phyloP scores from a whole-genome alignment of 2,797 vertebrate genomes.

The Rostrhamus sociabilis region DNA sequence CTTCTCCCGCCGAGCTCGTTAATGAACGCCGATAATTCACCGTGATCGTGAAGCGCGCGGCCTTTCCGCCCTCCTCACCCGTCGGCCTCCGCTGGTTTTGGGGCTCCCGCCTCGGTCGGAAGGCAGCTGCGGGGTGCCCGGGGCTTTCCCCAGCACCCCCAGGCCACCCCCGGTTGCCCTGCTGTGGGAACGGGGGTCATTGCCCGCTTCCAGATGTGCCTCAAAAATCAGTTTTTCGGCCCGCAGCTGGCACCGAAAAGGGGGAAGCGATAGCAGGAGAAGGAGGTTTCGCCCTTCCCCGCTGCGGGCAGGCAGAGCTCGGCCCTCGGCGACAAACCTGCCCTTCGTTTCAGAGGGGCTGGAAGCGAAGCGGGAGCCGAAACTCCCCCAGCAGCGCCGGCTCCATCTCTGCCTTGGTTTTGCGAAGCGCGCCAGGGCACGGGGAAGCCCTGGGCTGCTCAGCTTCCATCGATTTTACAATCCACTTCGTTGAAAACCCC shows the following conservation, averaged over 20 bases:
- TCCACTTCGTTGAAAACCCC: neutral
- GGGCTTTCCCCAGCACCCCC: neutral
- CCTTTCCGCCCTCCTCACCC: neutral
- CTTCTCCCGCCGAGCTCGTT: neutral
- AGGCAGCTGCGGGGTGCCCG: neutral
- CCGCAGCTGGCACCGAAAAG: neutral
- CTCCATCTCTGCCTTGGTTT: accelerated
- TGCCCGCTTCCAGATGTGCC: neutral
- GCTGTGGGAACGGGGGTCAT: too few relatives aligned
- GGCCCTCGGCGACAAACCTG: too few relatives aligned
- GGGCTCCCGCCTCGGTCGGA: neutral
- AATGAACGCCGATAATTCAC: neutral
- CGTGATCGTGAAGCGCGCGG: accelerated
- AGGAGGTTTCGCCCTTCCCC: too few relatives aligned
- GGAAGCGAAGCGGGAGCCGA: too few relatives aligned
- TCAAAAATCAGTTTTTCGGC: accelerated
- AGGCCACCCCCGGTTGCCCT: neutral
- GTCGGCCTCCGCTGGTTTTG: accelerated
- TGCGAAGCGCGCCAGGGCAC: accelerated
- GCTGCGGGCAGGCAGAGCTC: neutral
- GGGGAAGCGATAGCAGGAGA: neutral
- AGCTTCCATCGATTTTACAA: accelerated
- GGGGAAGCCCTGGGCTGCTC: neutral
- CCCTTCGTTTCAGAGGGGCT: neutral
- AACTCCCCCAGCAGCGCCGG: accelerated